phyloP scores from a whole-genome alignment of 2,888 invertebrate species.

The Cataglyphis albicans region DNA sequence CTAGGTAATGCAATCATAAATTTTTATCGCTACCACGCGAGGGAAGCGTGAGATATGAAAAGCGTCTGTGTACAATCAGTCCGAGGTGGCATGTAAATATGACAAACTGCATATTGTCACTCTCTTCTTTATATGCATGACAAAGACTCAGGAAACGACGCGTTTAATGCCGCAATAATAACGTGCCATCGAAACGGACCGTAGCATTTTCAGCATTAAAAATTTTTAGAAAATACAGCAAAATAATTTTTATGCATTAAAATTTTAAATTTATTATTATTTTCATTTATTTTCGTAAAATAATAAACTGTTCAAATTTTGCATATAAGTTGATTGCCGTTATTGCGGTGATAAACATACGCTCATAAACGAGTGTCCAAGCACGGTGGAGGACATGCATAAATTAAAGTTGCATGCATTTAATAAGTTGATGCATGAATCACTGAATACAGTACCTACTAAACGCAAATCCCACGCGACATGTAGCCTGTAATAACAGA shows the following conservation, averaged over 20 bases:
- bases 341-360: background rate
- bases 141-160: background rate
- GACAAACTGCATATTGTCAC: background rate
- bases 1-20: slow-evolving; percentile 1
- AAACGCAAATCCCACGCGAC: slow-evolving; percentile 83
- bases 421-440: slow-evolving; percentile 42
- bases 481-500: slow-evolving; percentile 84
- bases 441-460: slow-evolving; percentile 84
- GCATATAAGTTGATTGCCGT: background rate
- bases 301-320: background rate
- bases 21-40: background rate
- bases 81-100: background rate
- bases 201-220: background rate
- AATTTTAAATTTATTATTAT: background rate
- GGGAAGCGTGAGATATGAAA: background rate
- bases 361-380: background rate
- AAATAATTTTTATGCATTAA: background rate
- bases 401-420: slow-evolving; percentile 17
- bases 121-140: background rate
- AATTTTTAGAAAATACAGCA: background rate
- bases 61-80: background rate
- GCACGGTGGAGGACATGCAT: slow-evolving; percentile 20
- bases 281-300: background rate
- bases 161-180: background rate
- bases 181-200: background rate